These are phyloP conservation scores for Agrilus biguttatus DNA, from an alignment of 2,888 invertebrate species.

Conservation along the genomic window DNA sequence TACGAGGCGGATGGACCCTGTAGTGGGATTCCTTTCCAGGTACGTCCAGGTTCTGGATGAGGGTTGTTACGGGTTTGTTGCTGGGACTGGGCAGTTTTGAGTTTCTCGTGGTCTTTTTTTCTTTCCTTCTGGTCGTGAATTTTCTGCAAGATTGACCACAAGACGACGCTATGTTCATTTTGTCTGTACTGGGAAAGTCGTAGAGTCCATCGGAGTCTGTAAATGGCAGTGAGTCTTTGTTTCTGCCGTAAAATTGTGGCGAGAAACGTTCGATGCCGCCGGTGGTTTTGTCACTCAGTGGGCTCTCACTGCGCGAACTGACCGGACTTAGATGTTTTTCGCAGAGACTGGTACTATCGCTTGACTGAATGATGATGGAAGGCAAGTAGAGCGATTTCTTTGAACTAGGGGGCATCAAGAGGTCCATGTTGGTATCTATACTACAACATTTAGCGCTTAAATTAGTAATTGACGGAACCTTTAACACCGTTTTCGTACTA, in stretches of 20 bases:
- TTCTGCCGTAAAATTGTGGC: conserved; percentile 55
- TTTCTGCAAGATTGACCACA: conserved; percentile 43
- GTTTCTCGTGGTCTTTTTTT: conserved; percentile 40
- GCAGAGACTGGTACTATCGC: conserved; percentile 31
- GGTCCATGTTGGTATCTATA: conserved; percentile 38
- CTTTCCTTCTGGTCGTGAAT: conserved; percentile 45
- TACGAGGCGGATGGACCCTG: conserved; percentile 30
- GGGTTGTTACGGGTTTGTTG: conserved; percentile 37
- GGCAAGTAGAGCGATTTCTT: conserved; percentile 43
- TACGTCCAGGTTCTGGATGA: conserved; percentile 44
- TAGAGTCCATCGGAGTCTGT: conserved; percentile 70
- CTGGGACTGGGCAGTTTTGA: conserved; percentile 39
- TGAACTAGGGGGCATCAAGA: conserved; percentile 16
- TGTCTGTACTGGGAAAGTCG: conserved; percentile 66
- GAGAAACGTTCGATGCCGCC: conserved; percentile 50
- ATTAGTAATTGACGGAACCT: conserved; percentile 32
- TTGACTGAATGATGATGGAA: conserved; percentile 40
- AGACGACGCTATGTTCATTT: conserved; percentile 29
- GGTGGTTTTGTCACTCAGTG: conserved; percentile 53
- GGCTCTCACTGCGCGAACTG: conserved; percentile 66
- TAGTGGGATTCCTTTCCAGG: conserved; percentile 30
- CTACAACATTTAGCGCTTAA: conserved; percentile 41
- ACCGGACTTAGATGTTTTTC: conserved; percentile 52
- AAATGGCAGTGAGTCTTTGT: conserved; percentile 47
- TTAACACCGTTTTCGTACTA: conserved; percentile 28